These are phyloP conservation scores for Galendromus occidentalis DNA, from an alignment of 1,140 invertebrate genomes.

Conservation along the genomic window DNA sequence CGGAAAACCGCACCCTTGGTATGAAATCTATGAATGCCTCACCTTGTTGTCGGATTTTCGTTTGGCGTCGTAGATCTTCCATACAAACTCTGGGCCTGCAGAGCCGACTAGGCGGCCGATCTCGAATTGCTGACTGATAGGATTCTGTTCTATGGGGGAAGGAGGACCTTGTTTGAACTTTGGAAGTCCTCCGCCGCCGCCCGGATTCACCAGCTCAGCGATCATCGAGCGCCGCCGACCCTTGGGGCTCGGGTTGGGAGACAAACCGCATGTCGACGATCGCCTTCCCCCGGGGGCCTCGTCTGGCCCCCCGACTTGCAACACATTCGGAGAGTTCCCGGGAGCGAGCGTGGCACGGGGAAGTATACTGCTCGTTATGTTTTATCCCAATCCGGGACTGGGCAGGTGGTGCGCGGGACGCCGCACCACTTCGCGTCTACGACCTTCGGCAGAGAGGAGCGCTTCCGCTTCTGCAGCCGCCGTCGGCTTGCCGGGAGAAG, in stretches of 20 bases:
- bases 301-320: conserved; percentile 12
- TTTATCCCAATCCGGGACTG: not conserved
- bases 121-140: conserved; percentile 67
- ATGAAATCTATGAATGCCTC: conserved; percentile 24
- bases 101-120: conserved; percentile 65
- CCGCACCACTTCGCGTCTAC: not conserved
- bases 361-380: not conserved
- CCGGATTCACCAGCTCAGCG: not conserved
- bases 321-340: not conserved
- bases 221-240: conserved; percentile 7
- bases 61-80: conserved; percentile 76
- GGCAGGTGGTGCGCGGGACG: not conserved
- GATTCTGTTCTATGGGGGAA: conserved; percentile 45
- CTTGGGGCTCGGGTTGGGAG: not conserved
- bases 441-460: not conserved
- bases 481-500: too few species aligned
- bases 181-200: conserved; percentile 8
- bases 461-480: too few species aligned
- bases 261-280: conserved; percentile 2
- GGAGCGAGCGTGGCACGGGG: conserved; percentile 6
- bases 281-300: conserved; percentile 1
- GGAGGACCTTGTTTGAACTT: conserved; percentile 17
- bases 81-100: conserved; percentile 72
- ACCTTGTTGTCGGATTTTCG: conserved; percentile 77
- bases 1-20: too few species aligned